These are phyloP conservation scores for Melitaea cinxia DNA, from an alignment of 1,140 invertebrate genomes.

Conservation along the genomic window DNA sequence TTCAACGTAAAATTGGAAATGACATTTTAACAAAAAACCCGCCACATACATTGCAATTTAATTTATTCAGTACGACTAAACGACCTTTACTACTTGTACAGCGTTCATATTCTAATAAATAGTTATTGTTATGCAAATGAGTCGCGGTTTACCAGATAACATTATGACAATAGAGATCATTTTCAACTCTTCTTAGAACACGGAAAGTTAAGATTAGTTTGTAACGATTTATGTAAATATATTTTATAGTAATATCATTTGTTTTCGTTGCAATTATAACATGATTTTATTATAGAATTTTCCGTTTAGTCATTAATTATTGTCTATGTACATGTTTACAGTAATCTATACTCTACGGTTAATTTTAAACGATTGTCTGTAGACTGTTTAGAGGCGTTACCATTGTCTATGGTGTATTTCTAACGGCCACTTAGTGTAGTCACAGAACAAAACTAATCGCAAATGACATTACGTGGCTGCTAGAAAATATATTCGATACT, in stretches of 20 bases:
- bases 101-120: too few relatives aligned
- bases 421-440: neutral
- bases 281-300: constrained; percentile 22
- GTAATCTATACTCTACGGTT: neutral
- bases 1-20: too few relatives aligned
- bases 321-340: constrained; percentile 6
- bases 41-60: too few relatives aligned
- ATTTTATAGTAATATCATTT: constrained; percentile 30
- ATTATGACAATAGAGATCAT: neutral
- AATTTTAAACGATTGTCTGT: constrained; percentile 8
- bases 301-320: constrained; percentile 17
- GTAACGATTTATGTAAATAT: constrained; percentile 53
- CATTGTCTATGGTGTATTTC: neutral
- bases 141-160: too few relatives aligned
- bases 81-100: too few relatives aligned
- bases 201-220: constrained; percentile 34
- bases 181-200: constrained; percentile 5
- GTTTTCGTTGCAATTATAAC: constrained; percentile 34
- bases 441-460: neutral
- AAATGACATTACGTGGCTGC: neutral
- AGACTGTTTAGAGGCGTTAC: constrained; percentile 1
- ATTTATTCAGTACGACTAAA: too few relatives aligned
- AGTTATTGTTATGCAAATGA: too few relatives aligned
- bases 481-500: constrained; percentile 3
- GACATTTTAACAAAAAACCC: too few relatives aligned